phyloP scores from a whole-genome alignment of 2,888 invertebrate species.

The Adelphocoris suturalis region DNA sequence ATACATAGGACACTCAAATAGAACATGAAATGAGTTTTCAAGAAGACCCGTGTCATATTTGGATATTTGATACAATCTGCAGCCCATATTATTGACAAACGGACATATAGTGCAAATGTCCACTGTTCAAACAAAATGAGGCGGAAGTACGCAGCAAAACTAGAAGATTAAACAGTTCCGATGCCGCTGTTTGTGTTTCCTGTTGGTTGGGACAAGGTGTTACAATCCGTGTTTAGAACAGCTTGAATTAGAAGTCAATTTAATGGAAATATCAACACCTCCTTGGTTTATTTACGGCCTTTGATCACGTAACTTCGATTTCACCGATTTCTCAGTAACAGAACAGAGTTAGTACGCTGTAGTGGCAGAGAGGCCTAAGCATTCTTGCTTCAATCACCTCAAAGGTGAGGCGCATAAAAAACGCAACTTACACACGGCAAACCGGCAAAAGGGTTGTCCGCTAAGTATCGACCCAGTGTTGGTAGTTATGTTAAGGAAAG shows the following conservation, averaged over 20 bases:
- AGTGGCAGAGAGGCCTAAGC: background rate
- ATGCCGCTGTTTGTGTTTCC: too few relatives aligned
- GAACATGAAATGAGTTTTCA: too few relatives aligned
- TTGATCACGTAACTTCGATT: background rate
- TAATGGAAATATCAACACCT: constrained; percentile 14
- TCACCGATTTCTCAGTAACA: constrained; percentile 31
- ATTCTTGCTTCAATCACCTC: background rate
- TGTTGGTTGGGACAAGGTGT: background rate
- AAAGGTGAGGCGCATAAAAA: background rate
- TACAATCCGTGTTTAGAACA: background rate
- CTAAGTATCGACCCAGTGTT: background rate
- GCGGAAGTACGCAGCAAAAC: too few relatives aligned
- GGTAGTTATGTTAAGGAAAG: background rate
- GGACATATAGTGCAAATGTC: too few relatives aligned
- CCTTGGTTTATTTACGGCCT: background rate
- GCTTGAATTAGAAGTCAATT: constrained; percentile 49
- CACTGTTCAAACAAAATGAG: too few relatives aligned
- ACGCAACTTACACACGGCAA: background rate
- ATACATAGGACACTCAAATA: too few relatives aligned
- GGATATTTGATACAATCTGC: too few relatives aligned
- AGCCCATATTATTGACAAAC: too few relatives aligned
- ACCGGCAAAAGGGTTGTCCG: background rate
- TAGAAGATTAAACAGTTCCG: too few relatives aligned
- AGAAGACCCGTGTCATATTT: too few relatives aligned
- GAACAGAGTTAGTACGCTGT: background rate